phyloP scores from a whole-genome alignment of 2,888 invertebrate genomes.

The Chelonus formosanus region DNA sequence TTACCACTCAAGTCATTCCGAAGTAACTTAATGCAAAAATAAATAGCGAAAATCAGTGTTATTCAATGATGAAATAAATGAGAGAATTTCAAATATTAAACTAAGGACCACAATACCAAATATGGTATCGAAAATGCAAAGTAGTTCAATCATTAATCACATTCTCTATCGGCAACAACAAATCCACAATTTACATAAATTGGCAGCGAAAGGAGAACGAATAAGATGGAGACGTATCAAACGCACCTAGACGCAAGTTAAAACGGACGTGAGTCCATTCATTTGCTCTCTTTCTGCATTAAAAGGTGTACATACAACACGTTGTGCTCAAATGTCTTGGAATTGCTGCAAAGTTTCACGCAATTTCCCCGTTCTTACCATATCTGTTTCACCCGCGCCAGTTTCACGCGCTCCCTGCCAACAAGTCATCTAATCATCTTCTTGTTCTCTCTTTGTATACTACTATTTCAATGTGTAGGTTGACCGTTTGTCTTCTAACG shows the following conservation, averaged over 20 bases:
- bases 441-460: background rate
- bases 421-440: conserved; percentile 6
- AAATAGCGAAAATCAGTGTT: too few relatives aligned
- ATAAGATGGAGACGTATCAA: conserved; percentile 10
- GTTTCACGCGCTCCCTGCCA: conserved; percentile 8
- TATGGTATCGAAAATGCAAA: conserved; percentile 3
- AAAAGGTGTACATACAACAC: conserved; percentile 1
- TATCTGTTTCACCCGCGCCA: conserved; percentile 37
- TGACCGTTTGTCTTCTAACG: conserved; percentile 34
- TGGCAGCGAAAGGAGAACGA: conserved; percentile 40
- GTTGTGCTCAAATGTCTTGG: conserved; percentile 2
- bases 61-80: conserved; percentile 2
- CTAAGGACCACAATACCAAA: background rate
- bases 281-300: conserved; percentile 29
- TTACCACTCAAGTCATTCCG: too few relatives aligned
- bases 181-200: conserved; percentile 43
- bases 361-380: conserved; percentile 41
- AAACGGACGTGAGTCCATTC: conserved; percentile 28
- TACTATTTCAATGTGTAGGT: conserved; percentile 8
- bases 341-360: conserved; percentile 35
- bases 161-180: conserved; percentile 29
- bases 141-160: conserved; percentile 15
- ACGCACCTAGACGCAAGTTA: conserved; percentile 4
- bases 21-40: too few relatives aligned
- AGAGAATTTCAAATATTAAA: background rate